phyloP scores from a whole-genome alignment of 2,113 vertebrate species.

The Galbula dea region DNA sequence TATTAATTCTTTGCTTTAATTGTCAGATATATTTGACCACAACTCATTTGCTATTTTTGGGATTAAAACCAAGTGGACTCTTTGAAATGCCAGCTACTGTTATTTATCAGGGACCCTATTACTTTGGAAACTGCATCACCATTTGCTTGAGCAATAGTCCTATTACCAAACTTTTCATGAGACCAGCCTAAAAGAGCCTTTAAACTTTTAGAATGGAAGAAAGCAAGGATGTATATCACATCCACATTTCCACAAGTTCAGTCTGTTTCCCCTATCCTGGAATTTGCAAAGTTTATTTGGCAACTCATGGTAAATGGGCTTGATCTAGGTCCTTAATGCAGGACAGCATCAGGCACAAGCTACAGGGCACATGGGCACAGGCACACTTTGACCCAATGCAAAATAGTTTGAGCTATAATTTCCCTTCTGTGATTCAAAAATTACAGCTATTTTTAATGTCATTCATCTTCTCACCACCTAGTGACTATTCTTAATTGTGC shows the following conservation, averaged over 20 bases:
- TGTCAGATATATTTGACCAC: neutral
- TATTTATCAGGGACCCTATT: neutral
- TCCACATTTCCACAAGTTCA: neutral
- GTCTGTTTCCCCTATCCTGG: neutral
- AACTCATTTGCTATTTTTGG: neutral
- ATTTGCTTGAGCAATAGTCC: neutral
- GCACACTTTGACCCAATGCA: neutral
- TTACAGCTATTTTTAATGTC: neutral
- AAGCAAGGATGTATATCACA: neutral
- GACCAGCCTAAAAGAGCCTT: neutral
- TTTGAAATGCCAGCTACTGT: neutral
- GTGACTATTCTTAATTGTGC: neutral
- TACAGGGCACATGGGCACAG: too few species aligned
- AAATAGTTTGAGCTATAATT: neutral
- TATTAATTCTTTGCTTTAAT: neutral
- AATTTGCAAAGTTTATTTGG: neutral
- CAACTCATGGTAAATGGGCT: neutral
- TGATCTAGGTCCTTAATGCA: neutral
- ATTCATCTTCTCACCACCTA: neutral
- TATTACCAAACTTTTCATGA: neutral
- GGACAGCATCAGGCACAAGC: neutral
- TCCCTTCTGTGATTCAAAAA: neutral
- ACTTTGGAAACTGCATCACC: neutral
- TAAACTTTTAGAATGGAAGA: neutral
- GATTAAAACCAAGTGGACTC: neutral